A percentile compares a stretch with the other conserved stretches of the same genome.
Conservation (phyloP, 2,888 invertebrate species). For the Oscheius sp. region DNA sequence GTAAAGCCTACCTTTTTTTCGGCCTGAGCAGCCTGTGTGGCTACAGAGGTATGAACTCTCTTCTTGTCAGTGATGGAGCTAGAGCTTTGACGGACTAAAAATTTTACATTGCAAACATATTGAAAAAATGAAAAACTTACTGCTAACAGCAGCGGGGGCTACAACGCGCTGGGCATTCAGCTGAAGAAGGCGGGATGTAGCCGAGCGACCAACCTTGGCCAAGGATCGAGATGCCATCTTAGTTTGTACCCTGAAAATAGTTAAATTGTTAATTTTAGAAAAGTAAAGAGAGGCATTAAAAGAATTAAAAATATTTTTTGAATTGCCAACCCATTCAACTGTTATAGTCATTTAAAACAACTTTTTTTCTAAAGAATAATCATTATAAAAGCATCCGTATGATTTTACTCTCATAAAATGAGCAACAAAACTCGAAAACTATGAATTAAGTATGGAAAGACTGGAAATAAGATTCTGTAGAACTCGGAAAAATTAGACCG, state of each 20-base stretch:
- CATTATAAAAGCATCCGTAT: no score
- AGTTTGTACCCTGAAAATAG: conserved; percentile 30
- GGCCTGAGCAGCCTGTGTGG: conserved; percentile 57
- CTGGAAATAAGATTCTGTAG: conserved; percentile 4
- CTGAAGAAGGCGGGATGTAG: conserved; percentile 56
- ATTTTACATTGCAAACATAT: neutral
- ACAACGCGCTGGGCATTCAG: conserved; percentile 52
- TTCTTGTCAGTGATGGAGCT: conserved; percentile 54
- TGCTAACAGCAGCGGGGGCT: conserved; percentile 49
- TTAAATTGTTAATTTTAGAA: neutral
- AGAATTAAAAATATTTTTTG: no score
- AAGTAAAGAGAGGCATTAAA: neutral
- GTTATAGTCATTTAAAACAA: no score
- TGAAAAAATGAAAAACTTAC: conserved; percentile 20
- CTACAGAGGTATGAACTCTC: conserved; percentile 55
- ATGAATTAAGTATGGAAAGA: neutral
- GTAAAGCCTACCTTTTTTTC: conserved; percentile 36
- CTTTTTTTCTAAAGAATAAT: no score
- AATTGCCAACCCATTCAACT: no score
- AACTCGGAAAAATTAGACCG: neutral
- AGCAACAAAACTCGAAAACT: neutral
- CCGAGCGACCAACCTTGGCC: conserved; percentile 57
- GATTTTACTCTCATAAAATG: neutral
- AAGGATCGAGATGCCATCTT: conserved; percentile 60
- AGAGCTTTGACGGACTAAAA: conserved; percentile 57